These are phyloP conservation scores for Drosophila azteca DNA, from an alignment of 1,140 invertebrate species.

Conservation along the genomic window DNA sequence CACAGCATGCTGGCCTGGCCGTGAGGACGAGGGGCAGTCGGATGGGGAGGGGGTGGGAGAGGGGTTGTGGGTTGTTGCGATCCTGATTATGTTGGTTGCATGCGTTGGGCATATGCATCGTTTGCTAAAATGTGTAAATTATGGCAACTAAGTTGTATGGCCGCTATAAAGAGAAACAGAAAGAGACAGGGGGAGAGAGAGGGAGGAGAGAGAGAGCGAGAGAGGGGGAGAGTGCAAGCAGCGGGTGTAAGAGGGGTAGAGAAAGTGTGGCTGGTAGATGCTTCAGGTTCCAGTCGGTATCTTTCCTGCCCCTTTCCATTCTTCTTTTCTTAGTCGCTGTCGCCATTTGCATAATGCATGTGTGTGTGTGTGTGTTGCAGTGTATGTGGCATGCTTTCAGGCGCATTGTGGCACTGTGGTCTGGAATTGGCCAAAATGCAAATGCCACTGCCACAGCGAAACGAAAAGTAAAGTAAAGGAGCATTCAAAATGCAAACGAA, in stretches of 20 bases:
- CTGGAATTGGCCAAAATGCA: conserved; percentile 1
- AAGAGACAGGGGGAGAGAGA: neutral
- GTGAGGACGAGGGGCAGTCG: too few species aligned
- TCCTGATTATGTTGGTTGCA: conserved; percentile 57
- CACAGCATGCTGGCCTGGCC: neutral
- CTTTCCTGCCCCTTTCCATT: conserved; percentile 4
- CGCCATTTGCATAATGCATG: conserved; percentile 34
- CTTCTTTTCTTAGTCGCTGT: conserved; percentile 27
- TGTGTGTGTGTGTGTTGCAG: neutral
- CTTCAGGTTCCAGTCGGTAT: conserved; percentile 8
- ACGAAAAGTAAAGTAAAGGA: conserved; percentile 22
- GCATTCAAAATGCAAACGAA: conserved; percentile 27
- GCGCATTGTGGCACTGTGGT: conserved; percentile 64
- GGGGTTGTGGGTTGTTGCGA: neutral
- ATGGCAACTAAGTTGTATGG: conserved; percentile 68
- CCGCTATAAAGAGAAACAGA: neutral
- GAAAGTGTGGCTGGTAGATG: too few species aligned
- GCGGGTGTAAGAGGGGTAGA: too few species aligned
- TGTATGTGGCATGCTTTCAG: conserved; percentile 57
- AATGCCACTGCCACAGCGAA: neutral
- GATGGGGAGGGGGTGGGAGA: neutral
- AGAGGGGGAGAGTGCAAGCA: neutral
- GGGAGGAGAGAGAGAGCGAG: neutral
- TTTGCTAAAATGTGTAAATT: conserved; percentile 74
- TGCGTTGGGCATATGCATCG: conserved; percentile 48